Evolutionary conservation across 2,113 vertebrate species (phyloP), one percentile per base, ranked within the genome.

Genomic region (Camelus bactrianus): DNA sequence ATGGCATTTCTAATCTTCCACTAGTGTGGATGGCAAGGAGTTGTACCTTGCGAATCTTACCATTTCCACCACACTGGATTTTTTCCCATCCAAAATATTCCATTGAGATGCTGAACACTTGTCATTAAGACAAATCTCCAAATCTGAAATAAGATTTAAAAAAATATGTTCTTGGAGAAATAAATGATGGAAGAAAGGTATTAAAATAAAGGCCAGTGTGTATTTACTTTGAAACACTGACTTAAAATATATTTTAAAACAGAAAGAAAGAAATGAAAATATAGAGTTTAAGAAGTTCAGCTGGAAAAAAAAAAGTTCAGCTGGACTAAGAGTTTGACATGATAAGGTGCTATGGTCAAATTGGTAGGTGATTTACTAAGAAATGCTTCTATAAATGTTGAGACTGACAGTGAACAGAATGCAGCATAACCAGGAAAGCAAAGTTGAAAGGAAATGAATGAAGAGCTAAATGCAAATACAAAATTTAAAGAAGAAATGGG

Each of bases 121-220:
- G 70, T 22, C 54, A 84, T 62, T 84, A 62, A 77, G 38, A 93
- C 3, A 50, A 77, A 35, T 69, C 28, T 76, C 20, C 30, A 62
- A 84, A 76, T 28, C 85, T 56, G 48, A 94, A 94, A 89, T 65
- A 75, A 73, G 48, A 94, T 72, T 72, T 30, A 30, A 50, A 58
- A 94, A 85, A 85, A 50, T n/a, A 77, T 70, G 32, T 76, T 91
- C 42, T 70, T 79, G 2, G n/a, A 85, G 38, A 84, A 90, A 84
- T 75, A 60, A 77, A 77, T 50, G 10, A 76, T 65, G n/a, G 28
- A 77, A 85, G 32, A 30, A 69, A 76, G 14, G 20, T 85, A 3
- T 91, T 42, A 70, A 67, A 88, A 67, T 76, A 24, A 83, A 76
- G 42, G 20, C 20, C 20, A 60, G 69, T 60, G 19, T 48, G 17